Evolutionary conservation across 2,888 invertebrate genomes (phyloP).

Genomic region (Diachrysia chrysitis): DNA sequence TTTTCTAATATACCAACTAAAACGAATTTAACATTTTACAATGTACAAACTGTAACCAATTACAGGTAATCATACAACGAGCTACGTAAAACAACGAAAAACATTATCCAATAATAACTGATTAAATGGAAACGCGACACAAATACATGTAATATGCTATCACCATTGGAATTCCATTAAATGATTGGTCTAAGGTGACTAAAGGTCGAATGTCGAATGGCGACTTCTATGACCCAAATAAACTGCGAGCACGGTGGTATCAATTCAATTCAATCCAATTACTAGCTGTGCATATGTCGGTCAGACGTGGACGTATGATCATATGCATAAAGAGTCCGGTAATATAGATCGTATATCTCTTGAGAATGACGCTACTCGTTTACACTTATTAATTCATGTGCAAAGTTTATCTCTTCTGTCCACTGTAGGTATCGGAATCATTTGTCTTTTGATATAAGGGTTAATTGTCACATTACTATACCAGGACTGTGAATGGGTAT

Average conservation of each 20-base stretch:
- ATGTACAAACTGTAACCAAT: neutral
- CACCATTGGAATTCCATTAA: constrained; percentile 67
- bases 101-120: constrained; percentile 34
- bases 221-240: constrained; percentile 81
- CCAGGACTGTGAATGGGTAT: no score
- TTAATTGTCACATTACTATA: no score
- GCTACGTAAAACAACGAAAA: constrained; percentile 14
- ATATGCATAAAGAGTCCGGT: constrained; percentile 24
- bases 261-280: constrained; percentile 85
- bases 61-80: neutral
- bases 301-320: constrained; percentile 43
- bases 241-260: constrained; percentile 75
- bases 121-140: constrained; percentile 44
- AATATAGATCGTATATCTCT: neutral
- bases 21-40: neutral
- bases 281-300: constrained; percentile 66
- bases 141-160: constrained; percentile 50
- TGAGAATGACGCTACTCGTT: neutral
- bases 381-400: neutral
- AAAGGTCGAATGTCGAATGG: constrained; percentile 73
- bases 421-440: no score
- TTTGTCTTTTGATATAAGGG: no score
- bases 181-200: constrained; percentile 62
- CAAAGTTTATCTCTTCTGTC: neutral
- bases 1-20: neutral